These are phyloP conservation scores for Gryllus bimaculatus DNA, from an alignment of 1,140 invertebrate genomes.

Conservation along the genomic window DNA sequence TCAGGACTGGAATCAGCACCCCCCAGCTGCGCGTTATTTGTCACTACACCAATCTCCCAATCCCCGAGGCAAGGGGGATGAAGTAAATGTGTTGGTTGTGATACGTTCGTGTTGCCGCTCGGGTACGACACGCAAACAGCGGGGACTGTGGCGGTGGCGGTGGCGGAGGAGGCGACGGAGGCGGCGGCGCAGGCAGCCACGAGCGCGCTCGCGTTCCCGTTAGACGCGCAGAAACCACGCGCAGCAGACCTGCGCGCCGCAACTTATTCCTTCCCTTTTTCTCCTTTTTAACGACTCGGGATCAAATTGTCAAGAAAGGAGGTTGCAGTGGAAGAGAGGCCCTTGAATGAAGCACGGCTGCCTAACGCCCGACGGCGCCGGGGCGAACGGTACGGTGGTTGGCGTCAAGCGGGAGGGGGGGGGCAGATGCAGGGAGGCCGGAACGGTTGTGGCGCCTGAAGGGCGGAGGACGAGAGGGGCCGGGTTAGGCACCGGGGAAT, in stretches of 20 bases:
- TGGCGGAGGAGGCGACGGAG: background rate
- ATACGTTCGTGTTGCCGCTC: no score
- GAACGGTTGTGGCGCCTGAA: no score
- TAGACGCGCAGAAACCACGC: background rate
- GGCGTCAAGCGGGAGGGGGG: no score
- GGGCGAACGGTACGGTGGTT: no score
- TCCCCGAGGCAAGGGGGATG: no score
- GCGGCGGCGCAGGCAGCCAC: background rate
- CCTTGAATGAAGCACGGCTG: background rate
- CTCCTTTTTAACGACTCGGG: background rate
- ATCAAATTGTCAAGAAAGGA: constrained; percentile 5
- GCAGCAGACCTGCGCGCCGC: no score
- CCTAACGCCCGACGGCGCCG: background rate
- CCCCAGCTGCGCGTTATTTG: no score
- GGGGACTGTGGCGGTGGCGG: background rate
- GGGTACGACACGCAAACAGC: no score
- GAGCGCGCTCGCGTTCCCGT: background rate
- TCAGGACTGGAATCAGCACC: no score
- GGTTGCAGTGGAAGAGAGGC: background rate
- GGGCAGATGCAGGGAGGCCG: no score
- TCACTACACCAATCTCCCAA: no score
- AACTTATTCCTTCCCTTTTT: background rate
- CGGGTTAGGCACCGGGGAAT: background rate
- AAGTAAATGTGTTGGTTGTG: no score
- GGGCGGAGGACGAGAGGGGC: background rate